These are phyloP conservation scores for Ranitomeya imitator DNA, from an alignment of 2,113 vertebrate species.

Conservation along the genomic window DNA sequence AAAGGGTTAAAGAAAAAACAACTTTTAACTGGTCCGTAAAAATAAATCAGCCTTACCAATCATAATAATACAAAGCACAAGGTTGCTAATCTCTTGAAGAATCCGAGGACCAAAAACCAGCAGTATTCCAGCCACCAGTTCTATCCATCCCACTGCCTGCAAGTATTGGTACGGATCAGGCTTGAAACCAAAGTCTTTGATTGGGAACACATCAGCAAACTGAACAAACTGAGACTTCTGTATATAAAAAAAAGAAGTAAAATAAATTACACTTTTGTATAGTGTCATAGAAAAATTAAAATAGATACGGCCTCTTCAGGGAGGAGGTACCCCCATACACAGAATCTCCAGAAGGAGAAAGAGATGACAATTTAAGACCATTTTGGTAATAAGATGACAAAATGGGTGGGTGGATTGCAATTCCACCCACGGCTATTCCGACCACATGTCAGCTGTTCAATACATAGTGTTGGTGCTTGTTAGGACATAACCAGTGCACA, in stretches of 20 bases:
- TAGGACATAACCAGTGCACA: too few species aligned
- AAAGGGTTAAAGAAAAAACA: neutral
- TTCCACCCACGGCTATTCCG: too few species aligned
- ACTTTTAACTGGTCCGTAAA: neutral
- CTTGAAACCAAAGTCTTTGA: conserved; percentile 68
- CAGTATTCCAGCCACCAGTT: conserved; percentile 70
- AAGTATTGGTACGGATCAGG: conserved; percentile 69
- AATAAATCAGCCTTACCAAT: conserved; percentile 70
- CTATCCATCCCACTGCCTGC: conserved; percentile 72
- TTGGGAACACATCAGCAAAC: conserved; percentile 74
- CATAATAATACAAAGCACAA: conserved; percentile 75
- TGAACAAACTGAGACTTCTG: conserved; percentile 71
- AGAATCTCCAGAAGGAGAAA: too few species aligned
- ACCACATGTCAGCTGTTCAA: too few species aligned
- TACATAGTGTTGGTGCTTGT: too few species aligned
- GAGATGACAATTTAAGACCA: too few species aligned
- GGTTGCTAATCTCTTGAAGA: conserved; percentile 76
- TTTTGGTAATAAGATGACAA: too few species aligned
- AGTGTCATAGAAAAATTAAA: too few species aligned
- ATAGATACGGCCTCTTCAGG: too few species aligned
- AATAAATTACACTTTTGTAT: neutral
- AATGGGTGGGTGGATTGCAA: too few species aligned
- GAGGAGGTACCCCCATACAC: too few species aligned
- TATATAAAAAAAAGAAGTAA: neutral
- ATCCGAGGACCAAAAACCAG: conserved; percentile 71